Percentiles rank a stretch among this genome's conserved stretches.
Conservation (phyloP, 64 coral and sea anemone genomes). For the Astreopora myriophthalma region DNA sequence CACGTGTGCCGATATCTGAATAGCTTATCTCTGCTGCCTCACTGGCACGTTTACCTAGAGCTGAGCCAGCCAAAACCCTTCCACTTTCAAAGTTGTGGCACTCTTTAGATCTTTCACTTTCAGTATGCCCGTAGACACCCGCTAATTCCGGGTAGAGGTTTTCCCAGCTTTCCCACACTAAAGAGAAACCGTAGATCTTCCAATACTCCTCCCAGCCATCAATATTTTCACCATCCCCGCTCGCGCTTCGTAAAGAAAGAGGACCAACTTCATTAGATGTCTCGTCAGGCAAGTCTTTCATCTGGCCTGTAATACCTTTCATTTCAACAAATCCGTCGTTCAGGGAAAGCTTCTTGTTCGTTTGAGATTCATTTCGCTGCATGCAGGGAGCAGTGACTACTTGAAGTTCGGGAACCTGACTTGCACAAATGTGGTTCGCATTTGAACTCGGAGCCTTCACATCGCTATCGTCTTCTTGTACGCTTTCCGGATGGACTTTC, state of each 20-base stretch:
- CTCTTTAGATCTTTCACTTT: not conserved
- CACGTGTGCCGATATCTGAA: not conserved
- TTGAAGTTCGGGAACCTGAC: not conserved
- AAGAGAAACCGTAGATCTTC: slow-evolving; percentile 78
- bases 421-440: not conserved
- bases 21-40: not conserved
- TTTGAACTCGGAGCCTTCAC: not conserved
- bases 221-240: not conserved
- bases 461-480: not conserved
- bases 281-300: not conserved
- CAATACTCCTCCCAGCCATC: slow-evolving; percentile 87
- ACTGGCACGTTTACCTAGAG: not conserved
- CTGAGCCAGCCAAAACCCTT: not conserved
- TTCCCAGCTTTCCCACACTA: slow-evolving; percentile 92
- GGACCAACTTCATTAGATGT: not conserved
- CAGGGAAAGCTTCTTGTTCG: not conserved
- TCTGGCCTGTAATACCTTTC: not conserved
- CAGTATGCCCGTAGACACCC: not conserved
- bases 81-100: not conserved
- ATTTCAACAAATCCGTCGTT: not conserved
- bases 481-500: not conserved
- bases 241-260: not conserved
- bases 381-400: not conserved
- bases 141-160: slow-evolving; percentile 16
- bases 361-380: not conserved